A percentile compares a stretch with the other conserved stretches of the same genome.
Conservation (phyloP, 2,888 invertebrate genomes). For the Sycophila texana region DNA sequence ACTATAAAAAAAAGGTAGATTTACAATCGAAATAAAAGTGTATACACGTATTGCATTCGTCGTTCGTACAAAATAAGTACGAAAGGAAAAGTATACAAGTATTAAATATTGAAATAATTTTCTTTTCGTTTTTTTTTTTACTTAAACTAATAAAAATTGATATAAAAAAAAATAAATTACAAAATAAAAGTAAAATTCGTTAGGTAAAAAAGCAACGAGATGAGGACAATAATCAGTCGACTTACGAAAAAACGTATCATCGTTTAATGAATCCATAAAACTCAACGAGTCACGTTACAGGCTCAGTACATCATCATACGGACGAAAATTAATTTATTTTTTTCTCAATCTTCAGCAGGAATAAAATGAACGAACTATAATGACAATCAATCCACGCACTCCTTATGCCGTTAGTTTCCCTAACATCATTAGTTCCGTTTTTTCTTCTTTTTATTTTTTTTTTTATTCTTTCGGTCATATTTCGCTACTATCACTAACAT, state of each 20-base stretch:
- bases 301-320: constrained; percentile 26
- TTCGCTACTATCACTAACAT: not conserved
- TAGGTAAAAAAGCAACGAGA: not conserved
- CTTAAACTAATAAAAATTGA: not conserved
- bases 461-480: not conserved
- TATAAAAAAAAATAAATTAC: not conserved
- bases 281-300: constrained; percentile 33
- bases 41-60: too few relatives aligned
- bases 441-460: constrained; percentile 5
- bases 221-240: constrained; percentile 16
- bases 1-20: not conserved
- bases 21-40: not conserved
- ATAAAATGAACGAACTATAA: not conserved
- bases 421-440: constrained; percentile 13
- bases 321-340: not conserved
- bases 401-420: not conserved
- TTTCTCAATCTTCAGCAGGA: not conserved
- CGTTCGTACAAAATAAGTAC: not conserved
- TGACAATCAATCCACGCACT: constrained; percentile 11
- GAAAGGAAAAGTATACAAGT: not conserved
- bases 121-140: not conserved
- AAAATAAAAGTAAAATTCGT: not conserved
- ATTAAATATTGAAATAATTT: not conserved
- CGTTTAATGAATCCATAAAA: constrained; percentile 38
- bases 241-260: constrained; percentile 31